A percentile compares a stretch with the other conserved stretches of the same genome.
Conservation (phyloP, 2,113 vertebrate genomes). For the Microtus richardsoni region DNA sequence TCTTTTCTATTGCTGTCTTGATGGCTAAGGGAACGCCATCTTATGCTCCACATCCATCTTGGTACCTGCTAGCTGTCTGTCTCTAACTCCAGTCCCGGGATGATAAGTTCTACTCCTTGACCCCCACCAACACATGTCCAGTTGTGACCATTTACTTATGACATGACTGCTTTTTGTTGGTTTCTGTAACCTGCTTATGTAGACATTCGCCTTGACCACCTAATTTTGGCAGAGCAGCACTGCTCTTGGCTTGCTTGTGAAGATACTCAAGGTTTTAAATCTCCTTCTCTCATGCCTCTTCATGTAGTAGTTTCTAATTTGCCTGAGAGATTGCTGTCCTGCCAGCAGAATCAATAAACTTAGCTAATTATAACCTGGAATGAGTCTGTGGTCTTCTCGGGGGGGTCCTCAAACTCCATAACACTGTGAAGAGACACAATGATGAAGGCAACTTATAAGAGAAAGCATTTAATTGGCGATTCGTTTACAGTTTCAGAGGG, state of each 20-base stretch:
- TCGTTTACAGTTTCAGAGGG: too few species aligned
- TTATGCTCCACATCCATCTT: background rate
- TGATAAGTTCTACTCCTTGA: background rate
- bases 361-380: background rate
- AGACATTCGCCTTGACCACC: background rate
- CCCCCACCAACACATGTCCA: background rate
- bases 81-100: background rate
- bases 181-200: background rate
- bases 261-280: background rate
- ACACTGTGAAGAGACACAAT: background rate
- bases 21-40: background rate
- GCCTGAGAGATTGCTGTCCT: background rate
- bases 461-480: background rate
- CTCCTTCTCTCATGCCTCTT: background rate
- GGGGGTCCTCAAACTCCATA: background rate
- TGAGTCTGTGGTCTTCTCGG: background rate
- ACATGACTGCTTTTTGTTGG: background rate
- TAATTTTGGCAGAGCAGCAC: background rate
- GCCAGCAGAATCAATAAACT: background rate
- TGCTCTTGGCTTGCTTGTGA: background rate
- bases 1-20: background rate
- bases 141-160: background rate
- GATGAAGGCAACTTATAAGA: background rate
- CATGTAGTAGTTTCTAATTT: background rate
- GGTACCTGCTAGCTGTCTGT: background rate